phyloP scores from a whole-genome alignment of 2,113 vertebrate species.

The Oncorhynchus masou region DNA sequence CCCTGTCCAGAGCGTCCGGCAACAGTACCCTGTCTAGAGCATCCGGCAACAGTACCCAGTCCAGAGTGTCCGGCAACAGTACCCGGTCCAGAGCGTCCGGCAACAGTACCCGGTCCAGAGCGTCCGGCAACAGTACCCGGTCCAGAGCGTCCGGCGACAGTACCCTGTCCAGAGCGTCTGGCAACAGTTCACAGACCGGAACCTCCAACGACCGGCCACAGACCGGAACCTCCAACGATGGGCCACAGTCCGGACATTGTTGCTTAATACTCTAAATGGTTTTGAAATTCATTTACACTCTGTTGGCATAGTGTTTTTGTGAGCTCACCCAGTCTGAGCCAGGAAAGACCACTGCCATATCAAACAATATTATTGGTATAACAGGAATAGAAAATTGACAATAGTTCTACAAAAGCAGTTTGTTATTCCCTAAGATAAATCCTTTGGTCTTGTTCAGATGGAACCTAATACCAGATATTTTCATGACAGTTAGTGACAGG shows the following conservation, averaged over 20 bases:
- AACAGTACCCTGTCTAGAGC: no score
- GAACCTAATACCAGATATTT: constrained; percentile 10
- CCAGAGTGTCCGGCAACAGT: no score
- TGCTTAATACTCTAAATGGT: constrained; percentile 26
- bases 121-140: no score
- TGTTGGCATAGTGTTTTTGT: not conserved
- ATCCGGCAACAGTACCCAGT: no score
- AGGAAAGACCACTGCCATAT: constrained; percentile 13
- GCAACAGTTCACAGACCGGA: no score
- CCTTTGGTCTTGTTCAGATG: not conserved
- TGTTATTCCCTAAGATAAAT: not conserved
- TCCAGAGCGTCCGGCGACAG: no score
- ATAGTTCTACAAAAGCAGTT: constrained; percentile 46
- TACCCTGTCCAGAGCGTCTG: no score
- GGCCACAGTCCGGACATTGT: not conserved
- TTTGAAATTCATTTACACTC: not conserved
- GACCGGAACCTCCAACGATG: no score
- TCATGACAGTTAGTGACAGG: constrained; percentile 24
- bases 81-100: no score
- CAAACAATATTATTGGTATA: constrained; percentile 52
- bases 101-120: no score
- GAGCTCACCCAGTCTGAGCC: not conserved
- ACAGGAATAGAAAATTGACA: constrained; percentile 49
- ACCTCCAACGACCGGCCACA: no score
- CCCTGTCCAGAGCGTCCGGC: no score